Percentiles rank a stretch among this genome's conserved stretches.
Evolutionary conservation across 2,888 invertebrate genomes (phyloP).

Genomic region (Chaitophorus viminalis): DNA sequence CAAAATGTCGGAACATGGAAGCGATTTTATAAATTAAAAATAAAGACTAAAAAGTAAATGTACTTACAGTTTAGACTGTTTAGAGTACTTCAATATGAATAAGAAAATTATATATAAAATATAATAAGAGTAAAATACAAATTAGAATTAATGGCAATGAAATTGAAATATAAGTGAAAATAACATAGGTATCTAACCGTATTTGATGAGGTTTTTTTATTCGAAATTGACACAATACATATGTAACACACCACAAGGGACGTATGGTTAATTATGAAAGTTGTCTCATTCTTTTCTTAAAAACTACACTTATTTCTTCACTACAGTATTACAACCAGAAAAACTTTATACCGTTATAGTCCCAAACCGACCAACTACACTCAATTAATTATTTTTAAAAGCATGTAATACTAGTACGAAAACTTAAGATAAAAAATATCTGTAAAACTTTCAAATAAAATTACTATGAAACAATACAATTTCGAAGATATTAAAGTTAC

Average conservation of each 20-base stretch:
- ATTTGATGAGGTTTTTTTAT: not conserved
- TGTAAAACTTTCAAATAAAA: slow-evolving; percentile 29
- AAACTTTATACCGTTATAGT: slow-evolving; percentile 15
- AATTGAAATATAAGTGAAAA: not conserved
- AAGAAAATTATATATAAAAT: not conserved
- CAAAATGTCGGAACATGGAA: not conserved
- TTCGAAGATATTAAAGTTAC: slow-evolving; percentile 15
- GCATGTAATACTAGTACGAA: not conserved
- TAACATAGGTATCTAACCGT: not conserved
- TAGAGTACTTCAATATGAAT: not conserved
- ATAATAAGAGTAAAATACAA: not conserved
- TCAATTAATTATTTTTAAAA: slow-evolving; percentile 19
- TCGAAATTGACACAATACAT: not conserved
- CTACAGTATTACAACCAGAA: not conserved
- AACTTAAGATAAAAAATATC: not conserved
- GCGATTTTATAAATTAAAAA: too few species aligned
- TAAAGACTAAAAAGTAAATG: too few species aligned
- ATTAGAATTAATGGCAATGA: not conserved
- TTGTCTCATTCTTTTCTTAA: not conserved
- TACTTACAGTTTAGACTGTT: not conserved
- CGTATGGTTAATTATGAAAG: slow-evolving; percentile 17
- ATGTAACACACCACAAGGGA: slow-evolving; percentile 12
- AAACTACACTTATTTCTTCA: slow-evolving; percentile 5
- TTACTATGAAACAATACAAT: slow-evolving; percentile 9
- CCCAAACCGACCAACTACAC: not conserved